Evolutionary conservation across 2,113 vertebrate species (phyloP), one percentile per base, ranked within the genome.

Genomic region (Typhlomys cinereus): DNA sequence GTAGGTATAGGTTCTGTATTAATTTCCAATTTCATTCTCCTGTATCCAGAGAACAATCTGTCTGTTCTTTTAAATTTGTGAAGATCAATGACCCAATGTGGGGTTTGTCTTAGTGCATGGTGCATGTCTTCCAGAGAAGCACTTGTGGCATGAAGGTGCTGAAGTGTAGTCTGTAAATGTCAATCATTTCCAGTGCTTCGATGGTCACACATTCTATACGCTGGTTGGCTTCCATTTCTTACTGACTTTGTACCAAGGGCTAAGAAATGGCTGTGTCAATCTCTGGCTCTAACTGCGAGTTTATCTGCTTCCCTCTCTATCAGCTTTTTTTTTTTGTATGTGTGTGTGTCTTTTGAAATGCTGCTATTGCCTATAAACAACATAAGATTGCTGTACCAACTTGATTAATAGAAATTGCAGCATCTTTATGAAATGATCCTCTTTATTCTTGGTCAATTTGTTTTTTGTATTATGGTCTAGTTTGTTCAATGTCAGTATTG

Each of bases 11-110:
- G 83, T 95, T 75, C 81, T 31, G 48, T 50, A 34, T 20, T 67
- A 48, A 64, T 31, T 78, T 95, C 50, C 54, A 80, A 81, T 73
- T 90, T 78, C 85, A 94, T 74, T 90, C 50, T 25, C 21, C 54
- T 81, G 31, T 75, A 61, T 82, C 78, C 50, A 62, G 48, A 90
- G 21, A 73, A 59, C n/a, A 29, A 5, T 70, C 23, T 66, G 44
- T 90, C 12, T 78, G 2, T 57, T 57, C 7, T 82, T 74, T 78
- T 57, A 62, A 85, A 61, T 74, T 78, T 82, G 44, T 73, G 82
- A 85, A 73, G 48, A 67, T 92, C 79, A n/a, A 52, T 59, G 52
- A 39, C 12, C 23, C 14, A 57, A 54, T 2, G 15, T 81, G 17
- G 36, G 67, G 46, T 46, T 70, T 85, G 73, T 54, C 39, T 62